A percentile compares a stretch with the other conserved stretches of the same genome.
Evolutionary conservation across 2,113 vertebrate genomes (phyloP).

Genomic region (Rana temporaria): DNA sequence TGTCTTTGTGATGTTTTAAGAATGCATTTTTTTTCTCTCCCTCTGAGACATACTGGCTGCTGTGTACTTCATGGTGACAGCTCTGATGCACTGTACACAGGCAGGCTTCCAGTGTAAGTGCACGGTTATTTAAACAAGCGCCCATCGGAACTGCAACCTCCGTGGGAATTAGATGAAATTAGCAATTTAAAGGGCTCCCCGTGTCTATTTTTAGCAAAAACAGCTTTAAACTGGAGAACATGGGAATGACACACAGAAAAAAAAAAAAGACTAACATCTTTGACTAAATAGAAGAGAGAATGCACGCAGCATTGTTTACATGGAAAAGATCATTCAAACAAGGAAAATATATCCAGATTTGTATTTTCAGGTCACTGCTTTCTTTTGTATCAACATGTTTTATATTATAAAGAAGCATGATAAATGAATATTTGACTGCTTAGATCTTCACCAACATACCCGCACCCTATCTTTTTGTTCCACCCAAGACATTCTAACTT

Average conservation of each 20-base stretch:
- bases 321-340: too few species aligned
- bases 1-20: constrained; percentile 57
- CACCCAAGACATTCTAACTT: too few species aligned
- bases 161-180: constrained; percentile 72
- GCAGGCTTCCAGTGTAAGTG: constrained; percentile 65
- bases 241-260: constrained; percentile 65
- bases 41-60: constrained; percentile 20
- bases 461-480: too few species aligned
- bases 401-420: too few species aligned
- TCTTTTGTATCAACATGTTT: too few species aligned
- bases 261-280: too few species aligned
- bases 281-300: too few species aligned
- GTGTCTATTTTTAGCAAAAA: constrained; percentile 68
- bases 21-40: constrained; percentile 4
- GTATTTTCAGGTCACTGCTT: too few species aligned
- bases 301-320: too few species aligned
- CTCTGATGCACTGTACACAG: constrained; percentile 65
- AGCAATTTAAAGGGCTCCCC: constrained; percentile 64
- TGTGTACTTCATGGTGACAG: constrained; percentile 40
- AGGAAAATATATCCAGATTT: too few species aligned
- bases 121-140: constrained; percentile 65
- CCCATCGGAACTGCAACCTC: constrained; percentile 65
- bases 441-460: too few species aligned
- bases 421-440: too few species aligned
- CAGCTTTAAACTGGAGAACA: constrained; percentile 64